Conservation (phyloP, 2,888 invertebrate species). For the Siphonodentalium dalli region DNA sequence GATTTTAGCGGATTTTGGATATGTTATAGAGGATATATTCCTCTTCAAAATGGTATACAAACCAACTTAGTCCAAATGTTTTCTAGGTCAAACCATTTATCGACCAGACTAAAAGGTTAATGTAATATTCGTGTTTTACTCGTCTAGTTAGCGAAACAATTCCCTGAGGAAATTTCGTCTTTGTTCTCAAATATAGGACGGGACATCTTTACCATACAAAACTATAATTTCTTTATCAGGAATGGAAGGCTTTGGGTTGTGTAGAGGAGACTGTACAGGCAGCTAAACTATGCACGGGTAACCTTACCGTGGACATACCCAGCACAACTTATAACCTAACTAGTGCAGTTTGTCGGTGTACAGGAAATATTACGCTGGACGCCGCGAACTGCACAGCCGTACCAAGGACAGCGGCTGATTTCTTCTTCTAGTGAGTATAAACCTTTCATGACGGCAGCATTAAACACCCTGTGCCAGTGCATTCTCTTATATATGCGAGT, state of each 20-base stretch:
- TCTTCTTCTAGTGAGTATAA: slow-evolving; percentile 47
- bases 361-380: slow-evolving; percentile 28
- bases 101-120: too few relatives aligned
- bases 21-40: too few relatives aligned
- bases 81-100: too few relatives aligned
- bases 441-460: background rate
- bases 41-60: too few relatives aligned
- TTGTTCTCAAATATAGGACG: too few relatives aligned
- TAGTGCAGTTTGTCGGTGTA: slow-evolving; percentile 27
- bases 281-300: slow-evolving; percentile 35
- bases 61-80: too few relatives aligned
- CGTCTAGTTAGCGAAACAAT: too few relatives aligned
- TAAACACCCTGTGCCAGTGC: too few relatives aligned
- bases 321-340: slow-evolving; percentile 2
- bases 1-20: too few relatives aligned
- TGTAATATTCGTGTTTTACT: too few relatives aligned
- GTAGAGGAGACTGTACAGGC: slow-evolving; percentile 34
- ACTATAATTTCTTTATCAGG: slow-evolving; percentile 26
- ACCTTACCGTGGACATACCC: slow-evolving; percentile 23
- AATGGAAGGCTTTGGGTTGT: slow-evolving; percentile 40
- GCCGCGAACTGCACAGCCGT: slow-evolving; percentile 25
- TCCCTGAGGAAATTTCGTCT: too few relatives aligned
- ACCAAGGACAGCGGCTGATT: slow-evolving; percentile 34
- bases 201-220: background rate
- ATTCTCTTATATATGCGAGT: too few relatives aligned